phyloP scores from a whole-genome alignment of 2,113 vertebrate species.

The Lophotis ruficrista region DNA sequence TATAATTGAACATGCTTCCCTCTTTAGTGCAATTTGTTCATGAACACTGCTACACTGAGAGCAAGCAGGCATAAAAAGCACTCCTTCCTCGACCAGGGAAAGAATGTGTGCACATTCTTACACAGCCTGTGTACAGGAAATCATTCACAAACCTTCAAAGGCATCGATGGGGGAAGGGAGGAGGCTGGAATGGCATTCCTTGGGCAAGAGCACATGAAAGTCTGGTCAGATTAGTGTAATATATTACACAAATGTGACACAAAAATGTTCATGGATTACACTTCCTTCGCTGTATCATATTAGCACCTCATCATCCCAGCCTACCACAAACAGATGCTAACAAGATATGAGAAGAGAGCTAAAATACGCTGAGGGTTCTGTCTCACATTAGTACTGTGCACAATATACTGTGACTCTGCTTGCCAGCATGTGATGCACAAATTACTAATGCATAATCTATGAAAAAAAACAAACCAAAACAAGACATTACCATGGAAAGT shows the following conservation, averaged over 20 bases:
- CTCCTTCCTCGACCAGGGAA: background rate
- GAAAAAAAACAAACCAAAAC: constrained; percentile 22
- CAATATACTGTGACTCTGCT: background rate
- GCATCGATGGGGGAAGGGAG: constrained; percentile 53
- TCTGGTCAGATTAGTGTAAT: constrained; percentile 66
- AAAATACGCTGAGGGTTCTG: constrained; percentile 41
- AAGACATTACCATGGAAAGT: constrained; percentile 23
- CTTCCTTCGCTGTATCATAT: constrained; percentile 72
- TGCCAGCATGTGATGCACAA: constrained; percentile 36
- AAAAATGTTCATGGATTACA: constrained; percentile 73
- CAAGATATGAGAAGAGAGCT: constrained; percentile 54
- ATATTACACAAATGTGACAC: constrained; percentile 72
- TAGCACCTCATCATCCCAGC: constrained; percentile 72
- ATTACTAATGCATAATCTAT: constrained; percentile 37
- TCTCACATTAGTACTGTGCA: constrained; percentile 34
- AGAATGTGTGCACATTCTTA: constrained; percentile 44
- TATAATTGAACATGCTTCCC: constrained; percentile 49
- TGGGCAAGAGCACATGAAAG: constrained; percentile 69
- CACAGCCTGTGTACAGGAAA: constrained; percentile 59
- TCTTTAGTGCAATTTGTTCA: constrained; percentile 31
- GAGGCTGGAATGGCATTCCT: constrained; percentile 54
- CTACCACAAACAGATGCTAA: constrained; percentile 72
- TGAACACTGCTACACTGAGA: background rate
- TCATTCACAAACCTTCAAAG: constrained; percentile 71
- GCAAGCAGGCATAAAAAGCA: background rate